A percentile compares a stretch with the other conserved stretches of the same genome.
Evolutionary conservation across 2,888 invertebrate genomes (phyloP).

Genomic region (Dasysyrphus tricinctus): DNA sequence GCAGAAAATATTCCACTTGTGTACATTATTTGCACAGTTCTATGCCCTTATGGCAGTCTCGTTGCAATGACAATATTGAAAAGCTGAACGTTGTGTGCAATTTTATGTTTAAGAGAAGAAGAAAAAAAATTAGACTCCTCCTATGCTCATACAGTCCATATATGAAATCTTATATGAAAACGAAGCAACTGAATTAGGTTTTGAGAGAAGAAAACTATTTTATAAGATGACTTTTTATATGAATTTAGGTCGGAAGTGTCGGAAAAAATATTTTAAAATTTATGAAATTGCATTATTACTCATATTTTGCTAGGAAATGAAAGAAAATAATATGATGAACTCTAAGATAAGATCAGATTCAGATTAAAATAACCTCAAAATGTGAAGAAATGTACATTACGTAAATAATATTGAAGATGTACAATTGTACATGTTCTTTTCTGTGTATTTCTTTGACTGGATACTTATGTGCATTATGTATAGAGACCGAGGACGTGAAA

Average conservation of each 20-base stretch:
- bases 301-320: constrained; percentile 32
- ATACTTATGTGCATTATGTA: not conserved
- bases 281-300: constrained; percentile 37
- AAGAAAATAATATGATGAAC: constrained; percentile 35
- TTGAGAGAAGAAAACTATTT: constrained; percentile 21
- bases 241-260: constrained; percentile 52
- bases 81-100: constrained; percentile 62
- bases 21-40: constrained; percentile 70
- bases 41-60: constrained; percentile 64
- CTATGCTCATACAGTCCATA: not conserved
- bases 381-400: not conserved
- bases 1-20: constrained; percentile 73
- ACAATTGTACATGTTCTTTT: constrained; percentile 1
- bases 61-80: constrained; percentile 66
- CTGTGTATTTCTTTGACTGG: not conserved
- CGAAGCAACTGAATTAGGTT: constrained; percentile 42
- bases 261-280: constrained; percentile 46
- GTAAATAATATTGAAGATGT: constrained; percentile 1
- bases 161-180: constrained; percentile 8
- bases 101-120: constrained; percentile 51
- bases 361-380: constrained; percentile 32
- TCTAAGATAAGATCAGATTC: constrained; percentile 15
- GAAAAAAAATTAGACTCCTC: not conserved
- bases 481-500: not conserved
- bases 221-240: not conserved